Base-by-base conservation (phyloP, 2,888 invertebrate species). In the Cosmia pyralina region DNA sequence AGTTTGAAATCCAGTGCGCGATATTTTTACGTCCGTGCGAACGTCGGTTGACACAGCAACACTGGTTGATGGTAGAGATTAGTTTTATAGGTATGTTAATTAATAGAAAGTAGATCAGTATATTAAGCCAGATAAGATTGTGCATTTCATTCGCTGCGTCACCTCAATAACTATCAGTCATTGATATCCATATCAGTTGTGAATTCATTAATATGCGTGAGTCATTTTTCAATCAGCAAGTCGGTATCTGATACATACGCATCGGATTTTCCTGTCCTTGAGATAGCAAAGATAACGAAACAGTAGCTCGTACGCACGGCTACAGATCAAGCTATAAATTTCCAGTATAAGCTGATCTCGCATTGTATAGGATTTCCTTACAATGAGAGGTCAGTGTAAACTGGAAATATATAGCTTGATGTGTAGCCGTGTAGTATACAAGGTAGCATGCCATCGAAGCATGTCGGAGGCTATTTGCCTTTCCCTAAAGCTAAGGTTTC, bases 141-240 rank as follows among this genome's bases (percentile, higher is more conserved):
- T 11, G 4, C 4, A 4, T 38, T 57, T 75, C n/a, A n/a, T n/a
- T n/a, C n/a, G n/a, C 28, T 59, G 22, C 8, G 53, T 75, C 69
- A 77, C 75, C 22, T 67, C n/a, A 17, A 53, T 22, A n/a, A 8
- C 6, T 11, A 69, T 19, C 34, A 62, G 13, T 50, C 34, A 77
- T 28, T 62, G 4, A 46, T 78, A 58, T 15, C 17, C 28, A 41
- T 63, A 62, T 62, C 72, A 44, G n/a, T 38, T 28, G 44, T 50
- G 50, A 57, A 78, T 57, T 52, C 38, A 75, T 70, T 50, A 69
- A 34, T 69, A 10, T 28, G 7, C 10, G 3, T 78, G 44, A 77
- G 10, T 75, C 78, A 62, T 22, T 0, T 1, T 13, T 2, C 5
- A 38, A 53, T 63, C 48, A 41, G 6, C 19, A 38, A 64, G 17